These are phyloP conservation scores for Stegostoma tigrinum DNA, from an alignment of 2,113 vertebrate genomes.

Conservation along the genomic window DNA sequence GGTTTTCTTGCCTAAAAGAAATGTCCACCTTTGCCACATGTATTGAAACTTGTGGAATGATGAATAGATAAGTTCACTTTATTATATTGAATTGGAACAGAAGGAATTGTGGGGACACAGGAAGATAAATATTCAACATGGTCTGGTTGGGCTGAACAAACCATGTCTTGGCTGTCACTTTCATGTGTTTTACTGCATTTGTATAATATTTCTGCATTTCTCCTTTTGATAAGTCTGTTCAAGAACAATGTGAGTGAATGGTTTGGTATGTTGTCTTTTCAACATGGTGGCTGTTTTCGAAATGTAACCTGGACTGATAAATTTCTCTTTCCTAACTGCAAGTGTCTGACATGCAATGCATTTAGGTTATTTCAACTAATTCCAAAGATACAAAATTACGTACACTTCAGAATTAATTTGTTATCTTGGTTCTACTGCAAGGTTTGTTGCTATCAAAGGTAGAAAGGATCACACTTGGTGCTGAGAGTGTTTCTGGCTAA, in stretches of 20 bases:
- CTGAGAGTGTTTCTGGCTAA: not conserved
- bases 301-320: not conserved
- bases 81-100: not conserved
- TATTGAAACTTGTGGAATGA: not conserved
- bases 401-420: not conserved
- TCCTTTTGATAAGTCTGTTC: constrained; percentile 1
- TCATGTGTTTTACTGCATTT: not conserved
- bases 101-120: not conserved
- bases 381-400: not conserved
- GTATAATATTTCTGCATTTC: not conserved
- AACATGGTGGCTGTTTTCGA: not conserved
- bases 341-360: not conserved
- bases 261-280: not conserved
- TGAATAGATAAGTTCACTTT: not conserved
- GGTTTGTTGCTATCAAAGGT: not conserved
- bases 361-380: not conserved
- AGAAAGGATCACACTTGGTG: not conserved
- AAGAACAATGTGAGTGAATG: not conserved
- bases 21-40: not conserved
- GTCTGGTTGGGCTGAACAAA: not conserved
- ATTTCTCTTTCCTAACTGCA: not conserved
- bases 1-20: not conserved
- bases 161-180: not conserved
- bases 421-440: not conserved
- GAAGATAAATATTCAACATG: not conserved